Conservation (phyloP, 2,797 vertebrate species). For the Helicolenus hilgendorfi region DNA sequence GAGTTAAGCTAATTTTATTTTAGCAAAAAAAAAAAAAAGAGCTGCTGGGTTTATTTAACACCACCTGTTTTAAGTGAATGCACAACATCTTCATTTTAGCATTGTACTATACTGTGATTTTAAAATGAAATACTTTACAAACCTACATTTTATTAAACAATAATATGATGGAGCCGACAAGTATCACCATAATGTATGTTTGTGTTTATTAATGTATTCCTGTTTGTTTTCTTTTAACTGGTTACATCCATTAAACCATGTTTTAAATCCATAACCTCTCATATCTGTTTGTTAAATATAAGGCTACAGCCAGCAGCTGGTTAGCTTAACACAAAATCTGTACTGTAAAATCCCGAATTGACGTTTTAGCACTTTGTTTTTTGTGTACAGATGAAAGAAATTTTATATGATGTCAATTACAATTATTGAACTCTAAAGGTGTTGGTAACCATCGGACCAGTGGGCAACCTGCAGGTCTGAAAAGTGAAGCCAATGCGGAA, state of each 20-base stretch:
- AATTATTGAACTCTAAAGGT: neutral
- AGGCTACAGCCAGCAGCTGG: neutral
- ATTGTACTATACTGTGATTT: neutral
- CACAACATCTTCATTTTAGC: neutral
- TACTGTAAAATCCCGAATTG: neutral
- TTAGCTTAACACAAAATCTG: neutral
- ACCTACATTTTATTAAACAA: neutral
- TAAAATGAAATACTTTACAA: neutral
- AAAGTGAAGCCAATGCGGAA: no score
- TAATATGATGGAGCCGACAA: neutral
- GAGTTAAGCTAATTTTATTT: conserved; percentile 33
- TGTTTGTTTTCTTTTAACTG: neutral
- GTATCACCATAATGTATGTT: neutral
- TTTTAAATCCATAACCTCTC: neutral
- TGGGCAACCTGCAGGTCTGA: no score
- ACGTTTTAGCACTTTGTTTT: neutral
- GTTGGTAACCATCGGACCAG: neutral
- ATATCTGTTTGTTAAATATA: neutral
- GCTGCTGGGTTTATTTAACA: conserved; percentile 28
- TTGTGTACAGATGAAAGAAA: neutral
- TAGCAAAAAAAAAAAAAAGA: neutral
- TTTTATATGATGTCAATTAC: neutral
- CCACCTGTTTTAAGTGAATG: neutral
- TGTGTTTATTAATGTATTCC: neutral
- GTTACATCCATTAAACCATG: neutral